Evolutionary conservation across 2,888 invertebrate genomes (phyloP), one percentile per base, ranked within the genome.

Genomic region (Calameuta idolon): DNA sequence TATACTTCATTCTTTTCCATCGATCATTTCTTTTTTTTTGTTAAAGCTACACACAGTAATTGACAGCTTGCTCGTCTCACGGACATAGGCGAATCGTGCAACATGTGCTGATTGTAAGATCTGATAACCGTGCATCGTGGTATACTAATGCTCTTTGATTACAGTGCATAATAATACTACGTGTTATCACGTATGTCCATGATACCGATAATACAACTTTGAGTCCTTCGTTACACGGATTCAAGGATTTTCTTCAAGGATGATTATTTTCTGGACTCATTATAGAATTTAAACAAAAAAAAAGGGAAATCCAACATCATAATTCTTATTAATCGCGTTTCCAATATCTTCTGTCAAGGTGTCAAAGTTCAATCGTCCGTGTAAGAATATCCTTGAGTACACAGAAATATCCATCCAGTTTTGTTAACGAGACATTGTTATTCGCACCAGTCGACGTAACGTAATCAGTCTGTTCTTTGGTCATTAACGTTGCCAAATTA

Each of bases 41-140:
- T 33, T 74, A 75, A 31, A 11, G 55, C 55, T 55, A 55, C 55
- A 55, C 9, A 55, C 9, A 55, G 55, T 55, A 55, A 55, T 55
- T 55, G 55, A 23, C 23, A 55, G 55, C 55, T 55, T 55, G 55
- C 55, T 55, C 37, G 55, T 75, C 35, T 55, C 69, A 77, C 77
- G 77, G 77, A 75, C 75, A 77, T 77, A 77, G 30, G 40, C 71
- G 77, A 69, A 69, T 74, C 23, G 55, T 55, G 55, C 55, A 55
- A 55, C 55, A 0, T 55, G 55, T 55, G 55, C 55, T 55, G 55
- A 55, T 55, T 55, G 55, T 23, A 23, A 55, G 23, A 55, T 55
- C 23, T 3, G 55, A 55, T 55, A 55, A 55, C 55, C 55, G 23
- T 55, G 55, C 55, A 23, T 55, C 55, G 55, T 55, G 23, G 55